Percentiles rank a stretch among this genome's conserved stretches.
Evolutionary conservation across 2,113 vertebrate species (phyloP).

Genomic region (Melierax canorus): DNA sequence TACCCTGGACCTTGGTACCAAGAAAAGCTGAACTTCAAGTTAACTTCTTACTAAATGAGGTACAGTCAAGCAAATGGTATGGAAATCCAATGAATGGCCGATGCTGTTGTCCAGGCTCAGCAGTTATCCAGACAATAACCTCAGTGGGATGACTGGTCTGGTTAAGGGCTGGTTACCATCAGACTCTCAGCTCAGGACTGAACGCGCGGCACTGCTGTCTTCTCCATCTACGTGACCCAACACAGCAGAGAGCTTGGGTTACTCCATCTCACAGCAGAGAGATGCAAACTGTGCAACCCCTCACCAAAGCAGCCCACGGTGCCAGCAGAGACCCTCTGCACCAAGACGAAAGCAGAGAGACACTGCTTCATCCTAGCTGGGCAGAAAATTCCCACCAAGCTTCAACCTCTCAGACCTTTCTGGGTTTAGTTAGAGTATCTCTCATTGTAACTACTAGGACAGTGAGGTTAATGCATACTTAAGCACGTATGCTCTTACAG

Average conservation of each 20-base stretch:
- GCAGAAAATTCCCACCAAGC: neutral
- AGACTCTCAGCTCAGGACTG: neutral
- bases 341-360: neutral
- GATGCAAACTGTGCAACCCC: neutral
- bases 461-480: neutral
- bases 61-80: neutral
- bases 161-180: neutral
- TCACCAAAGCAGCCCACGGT: fast-evolving
- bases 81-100: neutral
- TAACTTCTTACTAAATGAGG: neutral
- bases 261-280: neutral
- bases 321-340: neutral
- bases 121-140: neutral
- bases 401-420: neutral
- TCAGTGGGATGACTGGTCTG: neutral
- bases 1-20: neutral
- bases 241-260: neutral
- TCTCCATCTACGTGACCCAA: neutral
- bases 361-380: neutral
- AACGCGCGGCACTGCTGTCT: neutral
- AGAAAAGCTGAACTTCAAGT: neutral
- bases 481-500: neutral
- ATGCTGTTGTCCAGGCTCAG: neutral
- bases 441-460: neutral
- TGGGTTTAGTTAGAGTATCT: neutral